Base-by-base conservation (phyloP, 1,140 invertebrate genomes). In the Drosophila melanica region DNA sequence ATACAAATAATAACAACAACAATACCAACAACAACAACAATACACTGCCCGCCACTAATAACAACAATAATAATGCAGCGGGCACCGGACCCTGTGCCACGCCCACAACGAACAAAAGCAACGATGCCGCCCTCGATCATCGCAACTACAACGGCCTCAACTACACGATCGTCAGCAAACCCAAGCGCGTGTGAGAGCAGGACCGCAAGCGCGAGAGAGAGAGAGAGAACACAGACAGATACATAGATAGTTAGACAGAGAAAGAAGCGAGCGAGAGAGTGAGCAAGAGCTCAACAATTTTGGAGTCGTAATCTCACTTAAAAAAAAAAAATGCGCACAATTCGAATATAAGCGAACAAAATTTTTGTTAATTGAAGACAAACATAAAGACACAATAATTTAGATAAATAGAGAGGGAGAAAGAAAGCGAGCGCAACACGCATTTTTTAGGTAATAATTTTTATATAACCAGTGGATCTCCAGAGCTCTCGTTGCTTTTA, bases 111-210 rank as follows among this genome's bases (percentile, higher is more conserved):
- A 81, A 57, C 58, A 62, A 47, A 27, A 42, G 35, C 57, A 48
- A 51, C 48, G 50, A 54, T 44, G 69, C 47, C 39, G 44, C 54
- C 53, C 23, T 68, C 50, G 94, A 94, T 78, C 95, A 96, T 85
- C 94, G 94, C 79, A 94, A 94, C 79, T 95, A 95, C 70, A 96
- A 96, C 92, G 94, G 96, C 57, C 94, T 94, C 54, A 95, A 96
- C 82, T 97, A 96, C 92, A 96, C 96, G 47, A 94, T 96, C 79
- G 94, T 97, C 44, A 96, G 95, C 78, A 96, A 96, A 91, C 94
- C 96, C 91, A 96, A 96, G 94, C 93, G 94, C 92, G 95, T 96
- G 91, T 96, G 93, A 93, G 42, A 39, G 20, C 47, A 30, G 30
- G 16, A 41, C 8, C 8, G 37, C 9, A 10, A 30, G 23, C 20